Conservation (phyloP, 2,888 invertebrate genomes). For the Epirrhoe alternata region DNA sequence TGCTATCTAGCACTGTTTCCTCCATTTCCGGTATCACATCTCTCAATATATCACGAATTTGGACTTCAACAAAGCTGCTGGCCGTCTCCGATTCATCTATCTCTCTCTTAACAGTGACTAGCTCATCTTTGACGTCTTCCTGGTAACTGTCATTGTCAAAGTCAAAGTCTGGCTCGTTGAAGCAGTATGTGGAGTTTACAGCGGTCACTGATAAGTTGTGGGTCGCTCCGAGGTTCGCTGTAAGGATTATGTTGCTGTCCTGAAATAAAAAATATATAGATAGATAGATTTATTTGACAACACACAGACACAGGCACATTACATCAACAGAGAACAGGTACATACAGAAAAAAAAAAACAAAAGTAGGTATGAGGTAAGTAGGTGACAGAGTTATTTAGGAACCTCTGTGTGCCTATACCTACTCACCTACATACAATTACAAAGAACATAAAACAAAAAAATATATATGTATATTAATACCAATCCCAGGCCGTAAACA, state of each 20-base stretch:
- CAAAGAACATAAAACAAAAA: too few relatives aligned
- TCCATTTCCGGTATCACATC: not conserved
- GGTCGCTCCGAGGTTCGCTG: not conserved
- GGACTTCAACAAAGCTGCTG: constrained; percentile 11
- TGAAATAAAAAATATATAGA: constrained; percentile 7
- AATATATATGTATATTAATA: too few relatives aligned
- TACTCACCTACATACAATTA: too few relatives aligned
- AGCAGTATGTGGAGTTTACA: constrained; percentile 4
- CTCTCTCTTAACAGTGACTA: constrained; percentile 16
- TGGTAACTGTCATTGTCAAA: not conserved
- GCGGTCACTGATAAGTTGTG: constrained; percentile 11
- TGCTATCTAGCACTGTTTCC: not conserved
- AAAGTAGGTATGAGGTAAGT: too few relatives aligned
- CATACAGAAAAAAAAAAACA: too few relatives aligned
- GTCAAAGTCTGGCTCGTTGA: constrained; percentile 20
- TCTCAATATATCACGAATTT: constrained; percentile 16
- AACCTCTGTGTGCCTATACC: too few relatives aligned
- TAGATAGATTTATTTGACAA: too few relatives aligned
- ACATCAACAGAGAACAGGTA: too few relatives aligned
- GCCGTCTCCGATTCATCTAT: constrained; percentile 10
- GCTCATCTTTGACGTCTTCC: constrained; percentile 17
- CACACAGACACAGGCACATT: too few relatives aligned
- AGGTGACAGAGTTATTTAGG: too few relatives aligned
- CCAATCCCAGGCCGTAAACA: too few relatives aligned
- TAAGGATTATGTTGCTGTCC: not conserved